Base-by-base conservation (phyloP, 2,797 vertebrate genomes). In the Acipenser transmontanus region DNA sequence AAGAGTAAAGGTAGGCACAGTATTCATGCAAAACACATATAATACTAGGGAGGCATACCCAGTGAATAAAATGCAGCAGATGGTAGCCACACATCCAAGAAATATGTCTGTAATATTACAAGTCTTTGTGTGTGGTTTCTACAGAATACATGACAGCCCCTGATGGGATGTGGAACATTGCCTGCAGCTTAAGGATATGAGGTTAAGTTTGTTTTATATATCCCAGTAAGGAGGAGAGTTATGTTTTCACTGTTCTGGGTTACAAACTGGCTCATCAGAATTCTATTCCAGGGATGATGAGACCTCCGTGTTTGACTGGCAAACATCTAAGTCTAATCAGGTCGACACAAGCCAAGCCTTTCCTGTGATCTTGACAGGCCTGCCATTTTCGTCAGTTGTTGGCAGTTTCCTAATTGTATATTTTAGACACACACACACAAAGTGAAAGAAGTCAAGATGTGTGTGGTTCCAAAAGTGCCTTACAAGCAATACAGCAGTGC, bases 221-320 rank as follows among this genome's bases (percentile, higher is more conserved):
- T 34, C 34, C 4, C 34, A 34, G 34, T 75, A 68, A 76, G 77
- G 72, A 68, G 64, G 75, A 63, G 64, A 76, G 62, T 73, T 73
- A 71, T 78, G 74, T 72, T 75, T 77, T 68, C 74, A 71, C 69
- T 73, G 66, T 65, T 71, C 77, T 76, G 54, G 9, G 76, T 83
- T 81, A 84, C 75, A 82, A 76, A 72, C 74, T 80, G 81, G 82
- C 79, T 73, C 69, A 63, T 71, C 49, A 67, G 20, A 65, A 64
- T 79, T 76, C 79, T 83, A 77, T 80, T 81, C 82, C 83, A 83
- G 82, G 73, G 81, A 7, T 14, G 54, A 9, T 57, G 64, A 78
- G 83, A 84, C 81, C 81, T 84, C 81, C 81, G 80, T 75, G 72
- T 61, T 79, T 68, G 72, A 80, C 77, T 12, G 78, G 82, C 81